Conservation (phyloP, 2,888 invertebrate species). For the Cataglyphis albicans region DNA sequence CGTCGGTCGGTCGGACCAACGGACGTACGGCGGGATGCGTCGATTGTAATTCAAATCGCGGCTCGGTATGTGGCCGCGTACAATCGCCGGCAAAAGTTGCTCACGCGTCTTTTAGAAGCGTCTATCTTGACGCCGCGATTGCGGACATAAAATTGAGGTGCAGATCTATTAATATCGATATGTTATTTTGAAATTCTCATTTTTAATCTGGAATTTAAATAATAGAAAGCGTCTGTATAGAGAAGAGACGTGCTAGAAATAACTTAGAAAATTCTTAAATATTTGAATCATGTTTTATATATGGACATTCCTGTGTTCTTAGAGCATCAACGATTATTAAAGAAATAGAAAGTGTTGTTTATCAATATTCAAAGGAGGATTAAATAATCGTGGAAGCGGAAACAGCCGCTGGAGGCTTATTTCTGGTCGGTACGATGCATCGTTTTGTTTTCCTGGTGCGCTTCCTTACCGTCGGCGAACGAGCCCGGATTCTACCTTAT, state of each 20-base stretch:
- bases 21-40: constrained; percentile 76
- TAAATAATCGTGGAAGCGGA: background rate
- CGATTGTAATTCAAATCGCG: constrained; percentile 85
- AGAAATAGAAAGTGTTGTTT: background rate
- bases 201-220: background rate
- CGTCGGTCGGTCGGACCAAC: constrained; percentile 63
- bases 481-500: constrained; percentile 77
- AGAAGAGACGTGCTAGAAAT: background rate
- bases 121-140: background rate
- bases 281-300: background rate
- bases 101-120: background rate
- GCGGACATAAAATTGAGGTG: background rate
- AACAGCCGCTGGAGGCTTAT: background rate
- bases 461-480: constrained; percentile 77
- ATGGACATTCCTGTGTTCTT: background rate
- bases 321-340: background rate
- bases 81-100: constrained; percentile 73
- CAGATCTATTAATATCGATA: background rate
- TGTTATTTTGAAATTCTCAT: background rate
- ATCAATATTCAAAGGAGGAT: background rate
- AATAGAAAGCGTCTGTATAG: background rate
- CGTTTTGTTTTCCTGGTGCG: constrained; percentile 43
- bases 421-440: constrained; percentile 64
- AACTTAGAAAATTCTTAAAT: background rate
- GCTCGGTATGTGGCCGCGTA: constrained; percentile 79